Evolutionary conservation across 2,797 vertebrate species (phyloP).

Genomic region (Pyrocephalus nanus): DNA sequence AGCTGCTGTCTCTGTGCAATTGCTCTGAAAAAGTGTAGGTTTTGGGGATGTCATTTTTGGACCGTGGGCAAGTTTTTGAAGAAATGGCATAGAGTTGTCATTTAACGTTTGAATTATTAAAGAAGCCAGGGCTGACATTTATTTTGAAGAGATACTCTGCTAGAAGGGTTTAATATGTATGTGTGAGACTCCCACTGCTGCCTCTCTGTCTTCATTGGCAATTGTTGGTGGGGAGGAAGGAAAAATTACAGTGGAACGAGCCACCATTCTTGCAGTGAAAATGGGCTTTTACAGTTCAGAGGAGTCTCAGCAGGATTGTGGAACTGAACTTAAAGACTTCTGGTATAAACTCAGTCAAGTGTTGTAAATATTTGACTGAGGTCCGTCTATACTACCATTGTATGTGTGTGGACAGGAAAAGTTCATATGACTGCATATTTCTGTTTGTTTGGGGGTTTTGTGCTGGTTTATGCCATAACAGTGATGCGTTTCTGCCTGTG

Average conservation of each 20-base stretch:
- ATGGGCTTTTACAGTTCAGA: background rate
- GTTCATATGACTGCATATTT: background rate
- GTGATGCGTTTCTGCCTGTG: background rate
- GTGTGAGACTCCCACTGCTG: background rate
- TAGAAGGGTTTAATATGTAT: background rate
- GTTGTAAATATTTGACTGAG: background rate
- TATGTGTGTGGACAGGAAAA: background rate
- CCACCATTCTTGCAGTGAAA: background rate
- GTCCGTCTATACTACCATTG: background rate
- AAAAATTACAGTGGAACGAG: background rate
- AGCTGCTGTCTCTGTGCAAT: conserved; percentile 53
- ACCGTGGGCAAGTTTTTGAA: background rate
- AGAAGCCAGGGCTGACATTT: background rate
- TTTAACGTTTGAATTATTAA: background rate
- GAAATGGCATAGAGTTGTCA: background rate
- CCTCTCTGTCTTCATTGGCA: background rate
- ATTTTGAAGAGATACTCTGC: background rate
- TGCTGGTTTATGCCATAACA: background rate
- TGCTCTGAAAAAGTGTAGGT: background rate
- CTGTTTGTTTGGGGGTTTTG: background rate
- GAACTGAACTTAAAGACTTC: background rate
- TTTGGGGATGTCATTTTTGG: background rate
- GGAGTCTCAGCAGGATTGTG: background rate
- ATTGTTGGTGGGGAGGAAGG: background rate
- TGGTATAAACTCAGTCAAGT: background rate